Conservation (phyloP, 1,140 invertebrate species). For the Drosophila tani region DNA sequence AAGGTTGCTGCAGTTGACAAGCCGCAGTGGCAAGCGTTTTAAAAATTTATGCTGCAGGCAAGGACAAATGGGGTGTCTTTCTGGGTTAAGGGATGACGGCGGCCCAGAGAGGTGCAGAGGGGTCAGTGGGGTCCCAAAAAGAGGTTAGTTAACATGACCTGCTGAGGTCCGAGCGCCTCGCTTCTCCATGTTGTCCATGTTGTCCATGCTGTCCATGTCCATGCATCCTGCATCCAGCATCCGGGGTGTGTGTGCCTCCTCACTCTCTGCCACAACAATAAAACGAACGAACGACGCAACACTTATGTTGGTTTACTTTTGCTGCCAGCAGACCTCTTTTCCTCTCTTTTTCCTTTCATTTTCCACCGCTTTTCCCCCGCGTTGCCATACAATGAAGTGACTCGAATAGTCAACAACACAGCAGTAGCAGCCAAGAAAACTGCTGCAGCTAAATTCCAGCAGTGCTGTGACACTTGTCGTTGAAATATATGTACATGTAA, state of each 20-base stretch:
- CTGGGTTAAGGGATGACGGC: conserved; percentile 3
- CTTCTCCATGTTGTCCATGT: conserved; percentile 23
- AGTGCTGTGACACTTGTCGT: conserved; percentile 27
- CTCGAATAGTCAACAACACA: conserved; percentile 46
- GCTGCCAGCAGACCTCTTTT: not conserved
- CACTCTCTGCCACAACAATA: conserved; percentile 55
- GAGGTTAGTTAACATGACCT: conserved; percentile 66
- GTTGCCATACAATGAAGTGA: conserved; percentile 61
- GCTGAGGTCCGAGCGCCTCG: conserved; percentile 36
- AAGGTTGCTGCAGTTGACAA: conserved; percentile 79
- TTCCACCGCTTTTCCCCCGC: not conserved
- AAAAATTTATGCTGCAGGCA: conserved; percentile 78
- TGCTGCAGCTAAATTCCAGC: conserved; percentile 41
- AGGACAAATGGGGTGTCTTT: conserved; percentile 43
- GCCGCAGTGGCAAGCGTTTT: conserved; percentile 58
- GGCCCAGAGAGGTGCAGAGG: not conserved
- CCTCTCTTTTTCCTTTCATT: not conserved
- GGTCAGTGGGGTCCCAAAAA: conserved; percentile 19
- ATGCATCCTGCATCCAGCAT: conserved; percentile 6
- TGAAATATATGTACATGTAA: not conserved
- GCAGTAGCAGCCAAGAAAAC: conserved; percentile 25
- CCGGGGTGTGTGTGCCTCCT: conserved; percentile 12
- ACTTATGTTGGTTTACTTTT: conserved; percentile 80
- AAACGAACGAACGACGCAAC: conserved; percentile 75
- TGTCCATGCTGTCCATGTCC: conserved; percentile 9